Evolutionary conservation across 2,113 vertebrate genomes (phyloP).

Genomic region (Mesembrinibis cayennensis): DNA sequence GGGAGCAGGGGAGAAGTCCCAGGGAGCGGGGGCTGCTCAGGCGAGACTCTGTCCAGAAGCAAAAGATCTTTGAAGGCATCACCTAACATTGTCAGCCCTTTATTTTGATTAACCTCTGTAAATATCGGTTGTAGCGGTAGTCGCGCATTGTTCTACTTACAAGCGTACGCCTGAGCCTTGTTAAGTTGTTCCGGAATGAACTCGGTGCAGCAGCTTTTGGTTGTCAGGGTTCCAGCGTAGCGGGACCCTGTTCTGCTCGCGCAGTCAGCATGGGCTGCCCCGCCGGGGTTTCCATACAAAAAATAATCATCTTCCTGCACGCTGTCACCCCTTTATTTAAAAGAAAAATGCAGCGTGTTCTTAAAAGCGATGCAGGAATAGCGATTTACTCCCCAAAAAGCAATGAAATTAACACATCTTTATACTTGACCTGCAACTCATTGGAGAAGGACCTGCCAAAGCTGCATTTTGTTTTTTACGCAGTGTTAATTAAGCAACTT

Average conservation of each 20-base stretch:
- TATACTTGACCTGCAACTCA: not conserved
- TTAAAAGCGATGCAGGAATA: not conserved
- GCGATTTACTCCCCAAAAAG: not conserved
- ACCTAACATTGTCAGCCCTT: not conserved
- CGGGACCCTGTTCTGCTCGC: not conserved
- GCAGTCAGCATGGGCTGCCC: not conserved
- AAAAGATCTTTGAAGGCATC: not conserved
- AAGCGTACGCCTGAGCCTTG: not conserved
- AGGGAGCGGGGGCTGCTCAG: not conserved
- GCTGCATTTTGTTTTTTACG: constrained; percentile 26
- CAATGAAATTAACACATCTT: not conserved
- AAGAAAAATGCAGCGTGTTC: not conserved
- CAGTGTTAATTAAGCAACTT: constrained; percentile 65
- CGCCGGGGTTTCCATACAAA: not conserved
- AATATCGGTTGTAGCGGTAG: not conserved
- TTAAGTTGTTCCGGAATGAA: not conserved
- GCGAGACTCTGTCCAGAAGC: not conserved
- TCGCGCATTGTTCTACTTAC: fast-evolving
- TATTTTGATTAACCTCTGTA: not conserved
- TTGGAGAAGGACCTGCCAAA: constrained; percentile 45
- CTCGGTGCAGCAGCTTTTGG: fast-evolving
- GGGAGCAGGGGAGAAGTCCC: not conserved
- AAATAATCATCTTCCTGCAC: not conserved
- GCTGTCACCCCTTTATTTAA: fast-evolving
- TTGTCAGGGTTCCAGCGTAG: not conserved